Conservation (phyloP, 2,888 invertebrate species). For the Ochropacha duplaris region DNA sequence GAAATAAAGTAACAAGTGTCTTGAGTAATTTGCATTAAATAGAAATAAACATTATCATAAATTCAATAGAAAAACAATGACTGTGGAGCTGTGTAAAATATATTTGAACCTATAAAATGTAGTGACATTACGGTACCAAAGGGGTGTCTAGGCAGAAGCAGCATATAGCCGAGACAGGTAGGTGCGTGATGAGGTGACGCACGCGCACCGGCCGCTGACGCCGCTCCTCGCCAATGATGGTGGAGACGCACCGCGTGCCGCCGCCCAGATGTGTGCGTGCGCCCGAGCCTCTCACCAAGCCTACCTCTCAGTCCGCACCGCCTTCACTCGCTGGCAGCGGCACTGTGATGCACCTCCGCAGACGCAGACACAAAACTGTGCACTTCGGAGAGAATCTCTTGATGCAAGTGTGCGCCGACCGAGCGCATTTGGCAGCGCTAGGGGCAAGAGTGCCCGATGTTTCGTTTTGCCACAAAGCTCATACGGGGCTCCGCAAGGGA, state of each 20-base stretch:
- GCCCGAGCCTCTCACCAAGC: slow-evolving; percentile 71
- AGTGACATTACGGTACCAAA: slow-evolving; percentile 33
- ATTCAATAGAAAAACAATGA: slow-evolving; percentile 17
- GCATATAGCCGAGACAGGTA: slow-evolving; percentile 33
- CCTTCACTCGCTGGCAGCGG: slow-evolving; percentile 78
- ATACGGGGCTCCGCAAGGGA: slow-evolving; percentile 68
- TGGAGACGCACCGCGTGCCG: slow-evolving; percentile 79
- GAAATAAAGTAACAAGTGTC: neutral
- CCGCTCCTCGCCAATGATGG: slow-evolving; percentile 80
- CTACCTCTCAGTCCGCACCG: slow-evolving; percentile 82
- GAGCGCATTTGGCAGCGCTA: slow-evolving; percentile 79
- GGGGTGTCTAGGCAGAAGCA: slow-evolving; percentile 38
- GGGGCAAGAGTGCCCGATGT: slow-evolving; percentile 77
- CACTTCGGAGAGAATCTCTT: slow-evolving; percentile 90
- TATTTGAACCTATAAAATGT: slow-evolving; percentile 36
- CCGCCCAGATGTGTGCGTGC: slow-evolving; percentile 75
- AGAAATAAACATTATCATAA: neutral
- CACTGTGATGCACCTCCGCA: slow-evolving; percentile 84
- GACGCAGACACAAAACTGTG: slow-evolving; percentile 89
- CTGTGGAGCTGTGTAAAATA: slow-evolving; percentile 32
- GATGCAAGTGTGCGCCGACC: slow-evolving; percentile 89
- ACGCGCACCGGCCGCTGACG: slow-evolving; percentile 76
- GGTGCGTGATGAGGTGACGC: slow-evolving; percentile 76
- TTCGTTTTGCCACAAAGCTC: slow-evolving; percentile 77
- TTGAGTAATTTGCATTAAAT: neutral